Base-by-base conservation (phyloP, 2,797 vertebrate genomes). In the Bothrops alternatus region DNA sequence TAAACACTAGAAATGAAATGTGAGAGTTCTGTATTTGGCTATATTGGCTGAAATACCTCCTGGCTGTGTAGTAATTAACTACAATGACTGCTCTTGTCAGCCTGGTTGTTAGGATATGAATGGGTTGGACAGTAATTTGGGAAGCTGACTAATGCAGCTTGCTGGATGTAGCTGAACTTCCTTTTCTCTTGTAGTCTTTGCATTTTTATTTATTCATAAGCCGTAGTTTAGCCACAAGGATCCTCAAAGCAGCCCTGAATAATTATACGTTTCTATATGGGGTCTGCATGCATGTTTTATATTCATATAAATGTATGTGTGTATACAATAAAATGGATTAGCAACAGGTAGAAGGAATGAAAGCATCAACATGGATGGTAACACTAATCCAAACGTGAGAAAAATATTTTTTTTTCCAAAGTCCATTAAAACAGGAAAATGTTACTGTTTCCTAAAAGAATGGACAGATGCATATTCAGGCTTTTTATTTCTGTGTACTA, bases 61-160 rank as follows among this genome's bases (percentile, higher is more conserved):
- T 88, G 50, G 32, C 91, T 88, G 69, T 50, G 57, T 90, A 90
- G 23, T 65, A 91, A 92, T 93, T 90, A 90, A 23, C 58, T 93
- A 32, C 20, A 20, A 69, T 32, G 60, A 63, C 91, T 93, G 18
- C 14, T 56, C 26, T 82, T 63, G 87, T 90, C 93, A 88, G 65
- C 32, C 42, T 90, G 37, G 26, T 32, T 50, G 86, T 90, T 92
- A 93, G 23, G 47, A 47, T 47, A 26, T 18, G 26, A 69, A 57
- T 65, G 60, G 37, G 2, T 55, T 88, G 58, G 92, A 82, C 37
- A 82, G 37, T 82, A 86, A 92, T 93, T 90, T 92, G 65, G 61
- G 20, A 92, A 88, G 87, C 90, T 89, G 87, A 90, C 63, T 88
- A 65, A 57, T 87, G 47, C 65, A 57, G 56, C 37, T 92, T 88